phyloP scores from a whole-genome alignment of 2,113 vertebrate species.

The Myotis yumanensis region DNA sequence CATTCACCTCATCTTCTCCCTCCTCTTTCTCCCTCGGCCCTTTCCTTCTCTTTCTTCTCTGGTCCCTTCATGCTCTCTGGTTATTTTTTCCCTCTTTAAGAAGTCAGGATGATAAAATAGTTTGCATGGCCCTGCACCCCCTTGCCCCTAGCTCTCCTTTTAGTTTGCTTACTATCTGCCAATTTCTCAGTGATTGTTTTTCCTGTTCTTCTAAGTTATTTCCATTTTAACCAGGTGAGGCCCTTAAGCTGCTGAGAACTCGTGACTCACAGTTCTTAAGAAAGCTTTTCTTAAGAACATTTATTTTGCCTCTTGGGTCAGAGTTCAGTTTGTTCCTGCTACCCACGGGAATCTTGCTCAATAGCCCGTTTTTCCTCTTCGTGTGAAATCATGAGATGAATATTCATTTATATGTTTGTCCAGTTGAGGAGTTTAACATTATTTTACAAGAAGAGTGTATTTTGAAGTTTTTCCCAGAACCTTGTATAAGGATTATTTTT shows the following conservation, averaged over 20 bases:
- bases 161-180: background rate
- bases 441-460: background rate
- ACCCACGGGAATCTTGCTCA: background rate
- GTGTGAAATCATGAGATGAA: slow-evolving; percentile 11
- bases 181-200: background rate
- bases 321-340: background rate
- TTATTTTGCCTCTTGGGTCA: slow-evolving; percentile 29
- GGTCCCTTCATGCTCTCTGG: background rate
- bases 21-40: background rate
- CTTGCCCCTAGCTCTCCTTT: too few relatives aligned
- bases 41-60: background rate
- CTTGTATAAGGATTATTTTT: slow-evolving; percentile 50
- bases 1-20: background rate
- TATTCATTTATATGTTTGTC: slow-evolving; percentile 26
- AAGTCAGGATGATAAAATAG: background rate
- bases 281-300: slow-evolving; percentile 10
- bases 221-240: slow-evolving; percentile 13
- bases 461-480: slow-evolving; percentile 1
- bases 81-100: background rate
- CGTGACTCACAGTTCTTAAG: background rate
- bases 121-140: too few relatives aligned
- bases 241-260: background rate
- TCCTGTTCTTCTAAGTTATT: background rate
- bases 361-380: background rate
- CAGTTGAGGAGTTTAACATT: background rate